Conservation (phyloP, 2,888 invertebrate species). For the Philaethria dido region DNA sequence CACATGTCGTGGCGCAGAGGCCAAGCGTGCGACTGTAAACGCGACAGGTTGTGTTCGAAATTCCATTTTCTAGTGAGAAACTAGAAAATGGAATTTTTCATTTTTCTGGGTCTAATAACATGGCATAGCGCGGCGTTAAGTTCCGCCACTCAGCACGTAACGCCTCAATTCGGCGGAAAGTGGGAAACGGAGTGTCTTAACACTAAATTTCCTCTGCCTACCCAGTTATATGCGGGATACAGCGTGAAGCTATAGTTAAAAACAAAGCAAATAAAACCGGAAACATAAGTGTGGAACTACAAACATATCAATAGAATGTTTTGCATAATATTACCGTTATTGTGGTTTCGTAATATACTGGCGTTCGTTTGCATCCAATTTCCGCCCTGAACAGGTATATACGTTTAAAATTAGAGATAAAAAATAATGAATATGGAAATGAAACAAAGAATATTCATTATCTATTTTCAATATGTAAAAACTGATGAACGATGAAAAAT, state of each 20-base stretch:
- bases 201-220: too few relatives aligned
- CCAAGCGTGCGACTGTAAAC: too few relatives aligned
- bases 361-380: slow-evolving; percentile 45
- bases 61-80: too few relatives aligned
- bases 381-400: slow-evolving; percentile 33
- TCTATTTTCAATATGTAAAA: slow-evolving; percentile 12
- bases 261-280: not conserved
- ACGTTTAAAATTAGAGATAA: slow-evolving; percentile 24
- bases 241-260: too few relatives aligned
- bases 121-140: too few relatives aligned
- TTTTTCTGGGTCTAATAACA: not conserved
- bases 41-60: too few relatives aligned
- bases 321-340: slow-evolving; percentile 37
- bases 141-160: too few relatives aligned
- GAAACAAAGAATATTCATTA: slow-evolving; percentile 17
- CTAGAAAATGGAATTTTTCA: too few relatives aligned
- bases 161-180: too few relatives aligned
- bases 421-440: slow-evolving; percentile 23
- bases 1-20: too few relatives aligned
- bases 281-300: slow-evolving; percentile 16
- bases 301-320: slow-evolving; percentile 30
- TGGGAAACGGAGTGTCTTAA: too few relatives aligned
- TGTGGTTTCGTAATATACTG: slow-evolving; percentile 41
- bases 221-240: too few relatives aligned
- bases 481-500: not conserved